A percentile compares a stretch with the other conserved stretches of the same genome.
Conservation (phyloP, 2,797 vertebrate species). For the Melanotaenia boesemani region DNA sequence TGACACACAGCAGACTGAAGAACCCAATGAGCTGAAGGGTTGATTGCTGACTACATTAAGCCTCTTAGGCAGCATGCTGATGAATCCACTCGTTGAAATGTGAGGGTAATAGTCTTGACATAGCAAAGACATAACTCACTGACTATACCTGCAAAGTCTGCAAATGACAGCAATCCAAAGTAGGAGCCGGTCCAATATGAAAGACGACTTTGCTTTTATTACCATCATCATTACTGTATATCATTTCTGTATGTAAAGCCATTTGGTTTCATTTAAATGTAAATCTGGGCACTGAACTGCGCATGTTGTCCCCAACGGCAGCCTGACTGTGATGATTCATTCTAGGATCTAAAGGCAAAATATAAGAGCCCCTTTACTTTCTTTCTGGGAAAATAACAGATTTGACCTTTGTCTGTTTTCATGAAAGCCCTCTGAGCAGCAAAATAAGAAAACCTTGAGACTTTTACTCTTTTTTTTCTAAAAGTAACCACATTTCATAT, state of each 20-base stretch:
- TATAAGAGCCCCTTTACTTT: slow-evolving; percentile 68
- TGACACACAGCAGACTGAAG: slow-evolving; percentile 18
- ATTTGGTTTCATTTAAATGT: slow-evolving; percentile 89
- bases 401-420: slow-evolving; percentile 74
- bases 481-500: slow-evolving; percentile 23
- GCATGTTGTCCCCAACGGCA: slow-evolving; percentile 68
- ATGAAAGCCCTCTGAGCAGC: slow-evolving; percentile 50
- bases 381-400: slow-evolving; percentile 73
- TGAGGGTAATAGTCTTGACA: slow-evolving; percentile 75
- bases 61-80: slow-evolving; percentile 58
- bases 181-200: slow-evolving; percentile 64
- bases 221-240: slow-evolving; percentile 82
- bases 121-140: slow-evolving; percentile 71
- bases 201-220: slow-evolving; percentile 78
- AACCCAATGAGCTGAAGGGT: slow-evolving; percentile 40
- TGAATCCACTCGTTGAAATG: slow-evolving; percentile 68
- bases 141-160: slow-evolving; percentile 62
- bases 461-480: slow-evolving; percentile 10
- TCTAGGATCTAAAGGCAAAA: slow-evolving; percentile 63
- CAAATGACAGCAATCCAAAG: slow-evolving; percentile 66
- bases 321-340: slow-evolving; percentile 79
- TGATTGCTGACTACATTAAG: slow-evolving; percentile 65
- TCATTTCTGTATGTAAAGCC: slow-evolving; percentile 81
- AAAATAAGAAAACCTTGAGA: slow-evolving; percentile 51
- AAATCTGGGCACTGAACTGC: slow-evolving; percentile 81